Evolutionary conservation across 2,113 vertebrate genomes (phyloP), one percentile per base, ranked within the genome.

Genomic region (Hiodon alosoides): DNA sequence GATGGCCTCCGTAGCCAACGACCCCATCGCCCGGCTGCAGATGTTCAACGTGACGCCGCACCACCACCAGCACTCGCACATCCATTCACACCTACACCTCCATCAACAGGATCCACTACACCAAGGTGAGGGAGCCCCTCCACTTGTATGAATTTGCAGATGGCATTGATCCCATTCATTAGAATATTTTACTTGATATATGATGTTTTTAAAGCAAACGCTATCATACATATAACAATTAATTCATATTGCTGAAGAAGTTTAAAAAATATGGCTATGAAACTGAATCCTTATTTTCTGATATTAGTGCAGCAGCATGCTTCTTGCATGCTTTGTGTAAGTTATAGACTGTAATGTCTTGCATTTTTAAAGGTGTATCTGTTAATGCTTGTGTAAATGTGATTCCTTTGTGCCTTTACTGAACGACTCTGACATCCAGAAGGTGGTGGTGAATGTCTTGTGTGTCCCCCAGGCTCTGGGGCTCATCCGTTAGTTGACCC

Each of bases 11-110:
- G 93, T 98, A 73, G 93, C 93, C 2, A 90, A 92, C 0, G 97
- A 98, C 83, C 96, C 95, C 0, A 89, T 96, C 76, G 90, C 93
- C 0, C 91, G 97, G 75, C 93, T 99, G 68, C 97, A 99, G 91
- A 97, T 99, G 97, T 97, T 98, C 86, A 98, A 98, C 11, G 97
- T 98, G 75, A 98, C 97, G 0, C 97, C 97, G 0, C 97, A 99
- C 86, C 97, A 99, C 55, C 97, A 99, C 87, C 97, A 99, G 76
- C 97, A 99, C 81, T 99, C 97, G 0, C 97, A 99, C 87, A 98
- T 99, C 87, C 97, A 98, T 91, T 99, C 97, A 0, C 97, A 99
- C 88, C 92, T 99, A 66, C 97, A 98, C 88, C 93, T 98, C 73
- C 97, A 99, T 86, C 97, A 99, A 85, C 97, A 98, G 90, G 96